Evolutionary conservation across 2,888 invertebrate species (phyloP), one percentile per base, ranked within the genome.

Genomic region (Auanema sp.): DNA sequence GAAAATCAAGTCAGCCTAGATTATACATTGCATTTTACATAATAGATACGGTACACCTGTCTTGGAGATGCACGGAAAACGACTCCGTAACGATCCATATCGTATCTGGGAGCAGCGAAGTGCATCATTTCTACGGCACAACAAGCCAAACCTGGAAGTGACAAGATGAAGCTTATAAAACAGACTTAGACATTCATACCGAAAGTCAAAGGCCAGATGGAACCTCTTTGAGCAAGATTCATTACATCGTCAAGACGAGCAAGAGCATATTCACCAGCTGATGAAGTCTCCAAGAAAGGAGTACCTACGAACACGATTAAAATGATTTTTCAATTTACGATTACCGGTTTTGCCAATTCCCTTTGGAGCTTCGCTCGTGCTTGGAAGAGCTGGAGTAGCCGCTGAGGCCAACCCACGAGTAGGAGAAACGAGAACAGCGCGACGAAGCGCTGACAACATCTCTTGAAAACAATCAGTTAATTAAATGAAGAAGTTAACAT

Each of bases 181-280:
- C 3, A 33, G 33, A n/a, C 33, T 33, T 33, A 33, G 8, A 57
- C 3, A 5, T 55, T 11, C 96, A 97, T 86, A 66, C 98, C 98
- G 86, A 98, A 99, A 10, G 98, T 98, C 86, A 98, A 87, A 0
- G 98, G 98, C 98, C 98, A 99, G 41, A 99, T 85, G 0, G 98
- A 98, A 16, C 75, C 75, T 18, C 79, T 61, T 57, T 77, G 81
- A 90, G 72, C 71, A 64, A 79, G 64, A 62, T 83, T 81, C 64
- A 81, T 72, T 21, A 81, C 75, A 58, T 81, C 81, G 58, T 81
- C 81, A 16, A 81, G 71, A 59, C 81, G 75, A 33, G 80, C 80
- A 43, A 81, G 67, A 0, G 82, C 81, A 60, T 79, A 81, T 62
- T 81, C 81, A n/a, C 78, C 82, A 55, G 65, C 68, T 25, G 68